phyloP scores from a whole-genome alignment of 2,888 invertebrate genomes.

The Aphodius granarius region DNA sequence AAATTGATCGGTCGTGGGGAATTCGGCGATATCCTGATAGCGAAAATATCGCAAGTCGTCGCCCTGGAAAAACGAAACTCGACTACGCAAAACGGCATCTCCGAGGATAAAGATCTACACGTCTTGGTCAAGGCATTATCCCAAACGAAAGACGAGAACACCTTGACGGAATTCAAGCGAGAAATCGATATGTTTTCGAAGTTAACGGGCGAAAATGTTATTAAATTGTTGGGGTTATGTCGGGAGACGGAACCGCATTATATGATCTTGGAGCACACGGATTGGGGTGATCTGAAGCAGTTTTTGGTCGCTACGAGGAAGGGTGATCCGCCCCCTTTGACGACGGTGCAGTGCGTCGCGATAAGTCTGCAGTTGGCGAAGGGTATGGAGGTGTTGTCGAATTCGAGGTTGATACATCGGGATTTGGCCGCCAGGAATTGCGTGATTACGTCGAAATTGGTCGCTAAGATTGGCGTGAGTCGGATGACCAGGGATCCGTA shows the following conservation, averaged over 20 bases:
- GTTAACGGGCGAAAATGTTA: slow-evolving; percentile 81
- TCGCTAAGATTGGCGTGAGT: slow-evolving; percentile 81
- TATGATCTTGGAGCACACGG: slow-evolving; percentile 87
- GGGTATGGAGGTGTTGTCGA: slow-evolving; percentile 78
- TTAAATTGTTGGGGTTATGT: slow-evolving; percentile 78
- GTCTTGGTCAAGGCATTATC: slow-evolving; percentile 79
- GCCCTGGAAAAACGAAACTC: slow-evolving; percentile 42
- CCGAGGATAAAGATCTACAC: slow-evolving; percentile 52
- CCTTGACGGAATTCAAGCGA: slow-evolving; percentile 81
- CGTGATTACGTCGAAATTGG: slow-evolving; percentile 78
- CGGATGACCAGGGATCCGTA: slow-evolving; percentile 84
- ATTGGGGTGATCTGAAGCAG: slow-evolving; percentile 95
- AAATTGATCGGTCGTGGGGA: slow-evolving; percentile 76
- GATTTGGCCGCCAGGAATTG: slow-evolving; percentile 93
- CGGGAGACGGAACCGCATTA: slow-evolving; percentile 84
- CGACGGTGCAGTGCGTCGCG: slow-evolving; percentile 66
- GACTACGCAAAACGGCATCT: slow-evolving; percentile 46
- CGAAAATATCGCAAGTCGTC: slow-evolving; percentile 55
- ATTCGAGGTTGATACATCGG: slow-evolving; percentile 79
- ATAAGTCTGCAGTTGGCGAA: slow-evolving; percentile 76
- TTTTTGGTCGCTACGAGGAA: slow-evolving; percentile 73
- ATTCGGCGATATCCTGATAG: slow-evolving; percentile 88
- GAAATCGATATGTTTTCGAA: slow-evolving; percentile 86
- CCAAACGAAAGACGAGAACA: slow-evolving; percentile 75
- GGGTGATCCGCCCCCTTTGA: slow-evolving; percentile 62